phyloP scores from a whole-genome alignment of 2,888 invertebrate species.

The Gari tellinella region DNA sequence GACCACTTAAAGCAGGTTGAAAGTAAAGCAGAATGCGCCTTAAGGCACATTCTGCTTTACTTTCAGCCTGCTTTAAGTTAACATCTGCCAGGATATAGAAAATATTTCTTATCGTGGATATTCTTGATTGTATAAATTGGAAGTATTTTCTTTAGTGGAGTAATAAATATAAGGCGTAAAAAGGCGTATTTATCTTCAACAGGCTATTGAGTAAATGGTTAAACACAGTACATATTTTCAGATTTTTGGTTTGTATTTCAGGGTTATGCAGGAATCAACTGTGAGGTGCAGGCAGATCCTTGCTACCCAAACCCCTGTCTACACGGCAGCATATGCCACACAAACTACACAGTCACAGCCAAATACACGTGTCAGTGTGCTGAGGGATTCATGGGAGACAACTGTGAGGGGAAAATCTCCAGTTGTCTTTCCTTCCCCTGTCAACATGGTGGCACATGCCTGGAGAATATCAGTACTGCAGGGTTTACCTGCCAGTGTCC shows the following conservation, averaged over 20 bases:
- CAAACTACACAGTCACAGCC: conserved; percentile 53
- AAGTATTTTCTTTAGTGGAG: too few species aligned
- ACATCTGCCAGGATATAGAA: too few species aligned
- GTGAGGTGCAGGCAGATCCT: conserved; percentile 90
- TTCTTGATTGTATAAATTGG: too few species aligned
- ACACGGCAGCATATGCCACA: conserved; percentile 74
- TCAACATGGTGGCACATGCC: conserved; percentile 91
- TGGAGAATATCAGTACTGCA: conserved; percentile 83
- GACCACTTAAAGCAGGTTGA: too few species aligned
- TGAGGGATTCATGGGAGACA: conserved; percentile 74
- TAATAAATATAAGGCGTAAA: too few species aligned
- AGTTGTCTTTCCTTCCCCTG: conserved; percentile 88
- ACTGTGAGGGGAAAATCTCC: conserved; percentile 68
- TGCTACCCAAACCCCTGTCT: conserved; percentile 78
- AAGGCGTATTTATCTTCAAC: too few species aligned
- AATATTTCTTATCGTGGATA: too few species aligned
- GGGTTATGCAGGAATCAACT: conserved; percentile 90
- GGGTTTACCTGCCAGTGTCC: conserved; percentile 87
- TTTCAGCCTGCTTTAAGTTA: too few species aligned
- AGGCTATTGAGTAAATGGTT: too few species aligned
- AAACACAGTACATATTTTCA: too few species aligned
- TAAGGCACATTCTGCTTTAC: too few species aligned
- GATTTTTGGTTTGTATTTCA: conserved; percentile 59
- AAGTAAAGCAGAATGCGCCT: too few species aligned
- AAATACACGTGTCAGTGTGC: conserved; percentile 76